Evolutionary conservation across 2,797 vertebrate genomes (phyloP), one percentile per base, ranked within the genome.

Genomic region (Melanotaenia parkinsoni): DNA sequence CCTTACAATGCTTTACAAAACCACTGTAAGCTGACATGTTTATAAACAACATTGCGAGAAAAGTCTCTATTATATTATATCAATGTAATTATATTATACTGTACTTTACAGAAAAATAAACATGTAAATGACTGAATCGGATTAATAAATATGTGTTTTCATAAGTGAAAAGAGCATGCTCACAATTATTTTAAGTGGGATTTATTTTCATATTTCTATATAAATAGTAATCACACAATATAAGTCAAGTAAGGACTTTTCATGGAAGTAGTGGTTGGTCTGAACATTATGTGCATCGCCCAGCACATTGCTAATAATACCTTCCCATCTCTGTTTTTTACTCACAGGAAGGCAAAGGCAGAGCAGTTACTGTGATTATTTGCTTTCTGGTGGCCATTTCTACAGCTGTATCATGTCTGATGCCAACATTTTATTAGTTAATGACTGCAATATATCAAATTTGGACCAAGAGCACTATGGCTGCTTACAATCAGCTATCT

Each of bases 401-500:
- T 79, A 77, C 74, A 67, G 71, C 60, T 88, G 73, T 70, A 76
- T 85, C 77, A 79, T 79, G 71, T 76, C 58, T 79, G 73, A 76
- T 84, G 72, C 54, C 80, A 30, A 54, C 64, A 67, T 74, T 86
- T 82, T 81, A 85, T 84, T 67, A 54, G 70, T 74, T 85, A 86
- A 89, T 86, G 69, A 70, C 71, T 54, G 63, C 67, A 63, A 70
- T 89, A 75, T 45, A 78, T 88, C 81, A 83, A 67, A 81, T 72
- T 47, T 3, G 2, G 64, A 74, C 70, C 28, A 59, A 50, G 65
- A 60, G 61, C 59, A 66, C 40, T 26, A 4, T 58, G 54, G 13
- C 26, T 40, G 66, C 30, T 72, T 30, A 72, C 30, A 37, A 33
- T 67, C 53, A 24, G 62, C 53, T 51, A 22, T 63, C 18, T 62